Percentiles rank a stretch among this genome's conserved stretches.
Conservation (phyloP, 2,113 vertebrate genomes). For the Hemicordylus capensis region DNA sequence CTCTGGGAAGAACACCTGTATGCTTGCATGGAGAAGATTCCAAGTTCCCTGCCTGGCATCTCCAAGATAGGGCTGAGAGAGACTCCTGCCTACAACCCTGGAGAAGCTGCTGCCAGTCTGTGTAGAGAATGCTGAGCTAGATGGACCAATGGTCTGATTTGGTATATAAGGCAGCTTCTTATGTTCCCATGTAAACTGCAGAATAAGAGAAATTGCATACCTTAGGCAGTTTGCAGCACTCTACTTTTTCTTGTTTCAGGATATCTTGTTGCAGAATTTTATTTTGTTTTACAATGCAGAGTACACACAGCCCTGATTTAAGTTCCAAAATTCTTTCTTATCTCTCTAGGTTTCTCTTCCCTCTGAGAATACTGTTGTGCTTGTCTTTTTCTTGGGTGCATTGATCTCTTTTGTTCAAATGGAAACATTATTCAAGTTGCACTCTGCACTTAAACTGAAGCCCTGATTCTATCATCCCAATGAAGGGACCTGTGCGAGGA, state of each 20-base stretch:
- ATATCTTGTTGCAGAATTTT: background rate
- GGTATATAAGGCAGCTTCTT: too few species aligned
- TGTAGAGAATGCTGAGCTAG: too few species aligned
- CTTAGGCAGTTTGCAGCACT: background rate
- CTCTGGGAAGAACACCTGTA: too few species aligned
- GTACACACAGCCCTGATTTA: background rate
- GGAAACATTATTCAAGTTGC: background rate
- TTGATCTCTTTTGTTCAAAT: constrained; percentile 23
- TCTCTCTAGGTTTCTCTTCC: background rate
- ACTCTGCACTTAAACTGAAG: rapidly evolving
- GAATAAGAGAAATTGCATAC: background rate
- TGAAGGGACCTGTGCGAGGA: background rate
- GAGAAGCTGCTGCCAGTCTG: too few species aligned
- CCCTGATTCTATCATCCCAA: constrained; percentile 2
- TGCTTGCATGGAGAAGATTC: too few species aligned
- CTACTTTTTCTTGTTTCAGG: background rate
- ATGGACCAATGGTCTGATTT: too few species aligned
- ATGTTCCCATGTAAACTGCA: background rate
- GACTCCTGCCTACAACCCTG: too few species aligned
- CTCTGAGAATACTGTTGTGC: constrained; percentile 14
- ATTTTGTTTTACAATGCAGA: background rate
- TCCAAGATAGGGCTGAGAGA: too few species aligned
- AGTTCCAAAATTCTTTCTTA: background rate
- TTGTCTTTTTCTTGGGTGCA: background rate
- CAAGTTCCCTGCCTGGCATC: too few species aligned